Evolutionary conservation across 2,888 invertebrate species (phyloP).

Genomic region (Epistrophe grossulariae): DNA sequence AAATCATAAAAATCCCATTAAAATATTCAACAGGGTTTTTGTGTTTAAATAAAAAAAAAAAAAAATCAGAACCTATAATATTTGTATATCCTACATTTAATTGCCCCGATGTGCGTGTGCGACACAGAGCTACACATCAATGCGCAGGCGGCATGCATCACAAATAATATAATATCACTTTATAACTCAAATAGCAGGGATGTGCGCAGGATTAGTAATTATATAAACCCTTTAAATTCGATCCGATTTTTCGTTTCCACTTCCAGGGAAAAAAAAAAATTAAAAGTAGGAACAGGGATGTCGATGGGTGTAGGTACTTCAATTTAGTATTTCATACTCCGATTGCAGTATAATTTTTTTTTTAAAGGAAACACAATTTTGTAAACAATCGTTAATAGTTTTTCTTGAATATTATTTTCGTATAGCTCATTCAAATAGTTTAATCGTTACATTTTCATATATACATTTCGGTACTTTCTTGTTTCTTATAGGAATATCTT

Average conservation of each 20-base stretch:
- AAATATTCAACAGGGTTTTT: constrained; percentile 54
- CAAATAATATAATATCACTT: background rate
- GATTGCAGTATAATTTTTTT: too few relatives aligned
- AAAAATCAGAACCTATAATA: constrained; percentile 21
- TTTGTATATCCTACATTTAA: constrained; percentile 63
- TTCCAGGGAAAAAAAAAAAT: constrained; percentile 54
- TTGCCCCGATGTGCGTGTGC: constrained; percentile 70
- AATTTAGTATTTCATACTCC: too few relatives aligned
- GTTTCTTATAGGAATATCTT: too few relatives aligned
- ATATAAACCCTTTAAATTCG: constrained; percentile 47
- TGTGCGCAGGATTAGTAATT: constrained; percentile 69
- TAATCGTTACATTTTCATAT: too few relatives aligned
- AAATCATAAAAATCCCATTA: constrained; percentile 74
- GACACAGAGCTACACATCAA: constrained; percentile 11
- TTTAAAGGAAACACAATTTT: too few relatives aligned
- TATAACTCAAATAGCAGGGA: constrained; percentile 42
- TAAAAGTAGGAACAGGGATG: constrained; percentile 3
- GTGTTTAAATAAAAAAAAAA: constrained; percentile 43
- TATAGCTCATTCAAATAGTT: too few relatives aligned
- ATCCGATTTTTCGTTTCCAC: constrained; percentile 29
- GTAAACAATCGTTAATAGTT: too few relatives aligned
- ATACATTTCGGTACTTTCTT: too few relatives aligned
- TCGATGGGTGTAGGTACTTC: background rate
- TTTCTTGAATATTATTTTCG: too few relatives aligned
- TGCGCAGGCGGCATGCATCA: constrained; percentile 58